These are phyloP conservation scores for Scolopax bukidnonensis DNA, from an alignment of 2,797 vertebrate species.

Conservation along the genomic window DNA sequence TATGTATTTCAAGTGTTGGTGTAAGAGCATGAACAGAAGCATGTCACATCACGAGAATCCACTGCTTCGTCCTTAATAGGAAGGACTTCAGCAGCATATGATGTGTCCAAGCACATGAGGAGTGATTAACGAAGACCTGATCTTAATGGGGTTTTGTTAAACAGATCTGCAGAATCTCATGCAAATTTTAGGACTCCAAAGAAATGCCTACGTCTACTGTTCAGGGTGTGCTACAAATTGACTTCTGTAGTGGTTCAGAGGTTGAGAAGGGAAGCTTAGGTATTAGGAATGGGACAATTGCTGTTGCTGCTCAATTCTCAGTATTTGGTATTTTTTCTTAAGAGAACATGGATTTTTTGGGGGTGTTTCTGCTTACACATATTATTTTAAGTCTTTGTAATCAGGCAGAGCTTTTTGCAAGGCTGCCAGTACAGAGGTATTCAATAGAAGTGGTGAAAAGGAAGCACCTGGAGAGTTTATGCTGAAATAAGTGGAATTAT, in stretches of 20 bases:
- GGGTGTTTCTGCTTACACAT: not conserved
- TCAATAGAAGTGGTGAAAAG: not conserved
- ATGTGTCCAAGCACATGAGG: not conserved
- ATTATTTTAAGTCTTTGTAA: not conserved
- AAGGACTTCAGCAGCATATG: not conserved
- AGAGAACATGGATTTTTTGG: not conserved
- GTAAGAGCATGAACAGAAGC: not conserved
- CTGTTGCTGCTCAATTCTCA: not conserved
- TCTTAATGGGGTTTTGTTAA: not conserved
- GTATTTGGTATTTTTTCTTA: not conserved
- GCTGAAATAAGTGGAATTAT: slow-evolving; percentile 17
- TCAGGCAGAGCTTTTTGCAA: not conserved
- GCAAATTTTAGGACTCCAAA: not conserved
- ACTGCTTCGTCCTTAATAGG: not conserved
- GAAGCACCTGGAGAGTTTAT: slow-evolving; percentile 40
- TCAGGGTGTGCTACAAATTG: not conserved
- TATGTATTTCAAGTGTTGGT: not conserved
- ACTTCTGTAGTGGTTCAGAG: not conserved
- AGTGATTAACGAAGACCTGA: not conserved
- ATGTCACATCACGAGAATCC: accelerated
- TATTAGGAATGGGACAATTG: not conserved
- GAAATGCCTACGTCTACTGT: not conserved
- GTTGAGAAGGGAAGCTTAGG: not conserved
- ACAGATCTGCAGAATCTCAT: not conserved
- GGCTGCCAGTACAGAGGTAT: not conserved